phyloP scores from a whole-genome alignment of 2,797 vertebrate species.

The Champsocephalus gunnari region DNA sequence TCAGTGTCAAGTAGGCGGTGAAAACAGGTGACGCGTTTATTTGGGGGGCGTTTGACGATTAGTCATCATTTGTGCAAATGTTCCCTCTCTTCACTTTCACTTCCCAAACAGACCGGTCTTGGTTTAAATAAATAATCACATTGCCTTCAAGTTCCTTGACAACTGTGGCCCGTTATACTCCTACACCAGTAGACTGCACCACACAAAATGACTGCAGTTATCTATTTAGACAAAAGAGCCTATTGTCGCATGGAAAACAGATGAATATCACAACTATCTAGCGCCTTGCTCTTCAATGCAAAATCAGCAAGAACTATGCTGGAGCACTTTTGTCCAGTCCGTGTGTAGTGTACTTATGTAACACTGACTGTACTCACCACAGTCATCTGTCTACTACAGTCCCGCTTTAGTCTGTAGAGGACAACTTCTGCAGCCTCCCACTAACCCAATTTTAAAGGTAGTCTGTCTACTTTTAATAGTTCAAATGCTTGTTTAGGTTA shows the following conservation, averaged over 20 bases:
- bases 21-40: conserved; percentile 78
- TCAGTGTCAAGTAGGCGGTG: conserved; percentile 79
- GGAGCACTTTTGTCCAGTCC: conserved; percentile 25
- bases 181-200: conserved; percentile 14
- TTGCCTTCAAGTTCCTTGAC: conserved; percentile 28
- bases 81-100: conserved; percentile 50
- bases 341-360: conserved; percentile 29
- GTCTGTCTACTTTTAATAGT: conserved; percentile 17
- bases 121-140: conserved; percentile 24
- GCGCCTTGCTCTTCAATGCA: conserved; percentile 17
- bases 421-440: conserved; percentile 4
- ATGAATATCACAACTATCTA: conserved; percentile 22
- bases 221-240: conserved; percentile 31
- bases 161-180: conserved; percentile 25
- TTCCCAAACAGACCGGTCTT: conserved; percentile 30
- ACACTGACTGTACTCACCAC: conserved; percentile 8
- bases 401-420: conserved; percentile 13
- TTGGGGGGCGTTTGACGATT: conserved; percentile 67
- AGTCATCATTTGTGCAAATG: conserved; percentile 77
- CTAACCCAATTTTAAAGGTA: conserved; percentile 23
- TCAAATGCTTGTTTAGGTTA: conserved; percentile 16
- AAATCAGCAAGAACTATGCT: conserved; percentile 7
- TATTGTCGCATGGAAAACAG: conserved; percentile 10
- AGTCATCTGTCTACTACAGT: conserved; percentile 18
- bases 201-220: conserved; percentile 31